Percentiles rank a stretch among this genome's conserved stretches.
Evolutionary conservation across 2,797 vertebrate species (phyloP).

Genomic region (Gastrophryne carolinensis): DNA sequence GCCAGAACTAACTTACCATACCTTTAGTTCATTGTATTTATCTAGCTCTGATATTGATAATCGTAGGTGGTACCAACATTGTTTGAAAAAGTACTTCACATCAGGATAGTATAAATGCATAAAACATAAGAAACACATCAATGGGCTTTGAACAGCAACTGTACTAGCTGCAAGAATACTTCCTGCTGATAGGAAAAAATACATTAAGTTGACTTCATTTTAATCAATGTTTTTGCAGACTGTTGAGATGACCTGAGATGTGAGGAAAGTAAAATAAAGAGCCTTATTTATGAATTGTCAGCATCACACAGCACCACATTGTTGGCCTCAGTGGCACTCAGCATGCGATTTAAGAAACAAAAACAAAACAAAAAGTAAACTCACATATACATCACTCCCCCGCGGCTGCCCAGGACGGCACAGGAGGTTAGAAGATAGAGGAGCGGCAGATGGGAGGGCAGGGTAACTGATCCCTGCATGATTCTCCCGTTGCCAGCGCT

Average conservation of each 20-base stretch:
- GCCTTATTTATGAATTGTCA: no score
- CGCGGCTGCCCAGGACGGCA: no score
- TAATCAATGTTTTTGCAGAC: conserved; percentile 20
- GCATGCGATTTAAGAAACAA: no score
- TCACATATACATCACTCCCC: no score
- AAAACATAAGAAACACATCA: conserved; percentile 7
- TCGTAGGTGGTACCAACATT: conserved; percentile 7
- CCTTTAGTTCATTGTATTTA: conserved; percentile 25
- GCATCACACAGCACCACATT: no score
- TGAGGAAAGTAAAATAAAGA: not conserved
- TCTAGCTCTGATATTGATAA: conserved; percentile 34
- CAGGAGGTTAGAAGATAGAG: no score
- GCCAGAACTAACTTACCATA: conserved; percentile 36
- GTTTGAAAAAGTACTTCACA: not conserved
- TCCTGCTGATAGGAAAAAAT: conserved; percentile 15
- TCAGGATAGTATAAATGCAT: conserved; percentile 9
- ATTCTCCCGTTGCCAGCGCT: no score
- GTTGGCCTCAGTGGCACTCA: no score
- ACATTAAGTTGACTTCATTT: not conserved
- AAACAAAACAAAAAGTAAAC: no score
- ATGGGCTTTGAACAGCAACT: not conserved
- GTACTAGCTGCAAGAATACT: not conserved
- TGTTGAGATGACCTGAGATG: not conserved
- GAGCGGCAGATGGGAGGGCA: no score
- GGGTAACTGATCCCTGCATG: no score